Percentiles rank a stretch among this genome's conserved stretches.
Evolutionary conservation across 1,140 invertebrate species (phyloP).

Genomic region (Drosophila watanabei): DNA sequence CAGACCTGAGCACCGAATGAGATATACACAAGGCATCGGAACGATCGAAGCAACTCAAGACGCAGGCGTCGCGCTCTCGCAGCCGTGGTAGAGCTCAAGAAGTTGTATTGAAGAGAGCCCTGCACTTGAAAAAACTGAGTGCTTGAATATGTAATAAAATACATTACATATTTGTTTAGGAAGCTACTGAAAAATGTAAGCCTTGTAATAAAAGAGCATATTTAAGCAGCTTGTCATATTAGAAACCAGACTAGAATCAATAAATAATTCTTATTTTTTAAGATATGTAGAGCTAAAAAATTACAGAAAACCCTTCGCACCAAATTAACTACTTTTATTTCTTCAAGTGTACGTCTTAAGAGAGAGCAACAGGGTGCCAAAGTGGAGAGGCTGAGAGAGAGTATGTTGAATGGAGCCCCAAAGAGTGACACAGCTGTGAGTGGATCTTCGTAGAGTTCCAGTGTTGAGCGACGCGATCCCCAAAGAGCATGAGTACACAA

Average conservation of each 20-base stretch:
- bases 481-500: background rate
- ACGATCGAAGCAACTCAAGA: background rate
- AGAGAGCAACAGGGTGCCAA: background rate
- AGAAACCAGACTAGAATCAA: too few species aligned
- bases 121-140: background rate
- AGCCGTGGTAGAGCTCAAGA: slow-evolving; percentile 30
- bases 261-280: too few species aligned
- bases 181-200: too few species aligned
- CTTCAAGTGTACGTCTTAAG: background rate
- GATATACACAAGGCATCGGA: slow-evolving; percentile 3
- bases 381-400: slow-evolving; percentile 26
- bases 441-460: slow-evolving; percentile 4
- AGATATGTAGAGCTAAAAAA: too few species aligned
- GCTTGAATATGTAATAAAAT: background rate
- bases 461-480: background rate
- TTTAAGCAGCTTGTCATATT: too few species aligned
- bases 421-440: slow-evolving; percentile 16
- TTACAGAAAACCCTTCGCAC: background rate
- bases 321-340: background rate
- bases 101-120: slow-evolving; percentile 2
- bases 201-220: too few species aligned
- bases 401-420: background rate
- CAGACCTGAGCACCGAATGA: slow-evolving; percentile 21
- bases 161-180: background rate
- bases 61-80: slow-evolving; percentile 34